Percentiles rank a stretch among this genome's conserved stretches.
Evolutionary conservation across 2,113 vertebrate genomes (phyloP).

Genomic region (Silurus glanis): DNA sequence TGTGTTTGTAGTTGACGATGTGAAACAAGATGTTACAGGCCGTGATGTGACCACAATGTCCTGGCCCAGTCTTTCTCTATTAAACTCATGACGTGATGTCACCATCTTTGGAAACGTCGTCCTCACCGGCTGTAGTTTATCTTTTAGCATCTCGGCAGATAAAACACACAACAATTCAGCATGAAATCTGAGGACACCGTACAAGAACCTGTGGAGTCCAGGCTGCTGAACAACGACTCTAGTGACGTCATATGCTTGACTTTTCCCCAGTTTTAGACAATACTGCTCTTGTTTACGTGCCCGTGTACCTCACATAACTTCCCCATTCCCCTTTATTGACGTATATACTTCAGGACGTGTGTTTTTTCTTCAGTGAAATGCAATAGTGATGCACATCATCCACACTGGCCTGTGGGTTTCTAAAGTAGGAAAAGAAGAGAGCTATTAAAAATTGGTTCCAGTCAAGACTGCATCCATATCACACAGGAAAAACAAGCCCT

Average conservation of each 20-base stretch:
- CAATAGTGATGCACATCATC: conserved; percentile 15
- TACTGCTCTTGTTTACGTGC: conserved; percentile 1
- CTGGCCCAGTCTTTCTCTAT: background rate
- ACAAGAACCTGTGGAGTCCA: background rate
- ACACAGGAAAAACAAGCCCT: background rate
- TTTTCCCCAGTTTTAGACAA: conserved; percentile 15
- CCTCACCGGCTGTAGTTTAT: conserved; percentile 13
- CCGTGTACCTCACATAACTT: background rate
- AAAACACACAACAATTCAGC: conserved; percentile 28
- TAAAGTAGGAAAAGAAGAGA: background rate
- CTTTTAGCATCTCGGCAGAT: conserved; percentile 23
- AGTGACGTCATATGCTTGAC: background rate
- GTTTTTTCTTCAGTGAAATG: conserved; percentile 3
- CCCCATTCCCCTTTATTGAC: background rate
- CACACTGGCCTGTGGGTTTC: background rate
- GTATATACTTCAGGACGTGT: background rate
- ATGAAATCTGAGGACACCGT: conserved; percentile 14
- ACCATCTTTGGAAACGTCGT: conserved; percentile 2
- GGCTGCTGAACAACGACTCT: conserved; percentile 6
- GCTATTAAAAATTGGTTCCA: conserved; percentile 36
- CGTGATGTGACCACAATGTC: background rate
- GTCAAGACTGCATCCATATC: conserved; percentile 10
- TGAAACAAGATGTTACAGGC: conserved; percentile 19
- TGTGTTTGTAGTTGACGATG: conserved; percentile 8
- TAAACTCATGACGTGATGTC: conserved; percentile 14